Base-by-base conservation (phyloP, 2,113 vertebrate genomes). In the Megaptera novaeangliae region DNA sequence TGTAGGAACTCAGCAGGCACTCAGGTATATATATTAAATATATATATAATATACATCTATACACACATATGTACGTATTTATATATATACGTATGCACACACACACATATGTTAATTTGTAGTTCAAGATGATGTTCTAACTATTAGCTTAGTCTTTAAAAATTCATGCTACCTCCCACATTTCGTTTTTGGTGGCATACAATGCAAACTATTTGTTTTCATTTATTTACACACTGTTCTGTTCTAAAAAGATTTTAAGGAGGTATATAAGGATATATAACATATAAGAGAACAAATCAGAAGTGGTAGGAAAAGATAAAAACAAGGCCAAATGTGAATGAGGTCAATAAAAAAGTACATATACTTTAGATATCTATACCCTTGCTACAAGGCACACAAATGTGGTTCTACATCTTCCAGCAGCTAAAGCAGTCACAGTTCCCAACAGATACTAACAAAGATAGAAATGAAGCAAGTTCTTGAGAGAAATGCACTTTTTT, bases 171-270 rank as follows among this genome's bases (percentile, higher is more conserved):
- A 41, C 9, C 10, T 12, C 15, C 34, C 55, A 74, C 27, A 83
- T 57, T 71, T 95, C 23, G 63, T 44, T 90, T 87, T 89, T 82
- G 59, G 31, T 57, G 31, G 72, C 31, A 92, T 52, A 75, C 6
- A 93, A 86, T 14, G 18, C 20, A 92, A 81, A 68, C 27, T 72
- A 83, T 41, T 80, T 75, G 39, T 61, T 80, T 89, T 78, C 31
- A 94, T 69, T 87, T 84, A 91, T 71, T 72, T 31, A 83, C 69
- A 88, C 13, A 23, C 9, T 91, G 6, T n/a, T 25, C 25, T 91
- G 29, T 82, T 61, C 57, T 94, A 69, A 96, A 95, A 94, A n/a
- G 2, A 63, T 88, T 75, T 88, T 94, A 71, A 92, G 20, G 31
- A 87, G 8, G 25, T 77, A 63, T 46, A 75, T 86, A 86, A 87